These are phyloP conservation scores for Rhadina sibilatrix DNA, from an alignment of 2,113 vertebrate species.

Conservation along the genomic window DNA sequence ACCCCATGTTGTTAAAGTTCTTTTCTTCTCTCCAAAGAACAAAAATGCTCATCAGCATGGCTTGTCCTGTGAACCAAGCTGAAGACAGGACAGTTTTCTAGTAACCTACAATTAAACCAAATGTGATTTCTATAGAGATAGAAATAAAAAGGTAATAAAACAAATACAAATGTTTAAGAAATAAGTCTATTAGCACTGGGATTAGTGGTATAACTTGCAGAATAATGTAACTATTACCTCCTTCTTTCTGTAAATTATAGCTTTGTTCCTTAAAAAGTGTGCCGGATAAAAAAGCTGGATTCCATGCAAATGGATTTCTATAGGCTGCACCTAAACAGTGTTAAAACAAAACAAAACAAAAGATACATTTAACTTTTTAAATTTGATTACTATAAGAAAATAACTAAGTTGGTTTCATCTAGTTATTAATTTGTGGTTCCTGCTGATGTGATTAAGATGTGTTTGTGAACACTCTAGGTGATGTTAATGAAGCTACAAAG, in stretches of 20 bases:
- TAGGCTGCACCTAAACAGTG: not conserved
- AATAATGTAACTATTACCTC: constrained; percentile 64
- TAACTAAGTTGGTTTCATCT: not conserved
- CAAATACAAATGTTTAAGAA: not conserved
- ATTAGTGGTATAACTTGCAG: not conserved
- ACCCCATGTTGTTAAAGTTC: not conserved
- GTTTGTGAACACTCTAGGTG: not conserved
- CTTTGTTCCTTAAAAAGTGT: constrained; percentile 15
- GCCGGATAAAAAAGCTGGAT: not conserved
- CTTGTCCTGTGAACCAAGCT: not conserved
- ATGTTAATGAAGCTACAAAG: not conserved
- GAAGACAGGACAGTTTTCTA: not conserved
- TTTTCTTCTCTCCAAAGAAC: not conserved
- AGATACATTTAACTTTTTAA: not conserved
- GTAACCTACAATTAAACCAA: not conserved
- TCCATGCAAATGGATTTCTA: constrained; percentile 21
- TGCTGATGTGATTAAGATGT: not conserved
- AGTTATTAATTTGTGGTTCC: not conserved
- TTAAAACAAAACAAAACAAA: constrained; percentile 3
- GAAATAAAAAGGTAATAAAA: not conserved
- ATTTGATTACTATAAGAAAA: not conserved
- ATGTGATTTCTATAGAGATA: not conserved
- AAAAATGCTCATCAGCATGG: not conserved
- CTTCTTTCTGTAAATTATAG: not conserved
- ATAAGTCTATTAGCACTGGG: not conserved